Conservation (phyloP, 2,797 vertebrate species). For the Coregonus suidteri region DNA sequence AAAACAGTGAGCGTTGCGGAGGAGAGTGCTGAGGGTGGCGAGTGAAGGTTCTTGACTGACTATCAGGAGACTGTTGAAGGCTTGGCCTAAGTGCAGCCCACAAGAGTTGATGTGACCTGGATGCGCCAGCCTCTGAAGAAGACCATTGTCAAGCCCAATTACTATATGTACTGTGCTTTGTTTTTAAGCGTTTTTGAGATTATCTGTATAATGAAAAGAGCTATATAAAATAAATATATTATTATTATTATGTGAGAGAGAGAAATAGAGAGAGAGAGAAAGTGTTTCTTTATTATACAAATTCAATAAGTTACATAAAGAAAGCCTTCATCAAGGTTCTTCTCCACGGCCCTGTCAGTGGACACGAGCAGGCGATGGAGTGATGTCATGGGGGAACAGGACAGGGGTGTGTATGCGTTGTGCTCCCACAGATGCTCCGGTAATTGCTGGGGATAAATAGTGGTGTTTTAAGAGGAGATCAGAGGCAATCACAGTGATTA, state of each 20-base stretch:
- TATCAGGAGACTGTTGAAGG: too few relatives aligned
- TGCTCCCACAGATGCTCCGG: slow-evolving; percentile 69
- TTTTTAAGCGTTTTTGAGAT: too few relatives aligned
- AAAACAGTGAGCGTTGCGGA: neutral
- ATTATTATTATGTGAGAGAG: neutral
- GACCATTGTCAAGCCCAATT: too few relatives aligned
- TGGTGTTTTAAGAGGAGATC: slow-evolving; percentile 72
- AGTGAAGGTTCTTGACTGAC: too few relatives aligned
- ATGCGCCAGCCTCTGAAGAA: too few relatives aligned
- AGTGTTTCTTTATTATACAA: neutral
- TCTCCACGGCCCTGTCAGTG: slow-evolving; percentile 6
- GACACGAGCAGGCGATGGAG: slow-evolving; percentile 11
- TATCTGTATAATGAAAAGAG: too few relatives aligned
- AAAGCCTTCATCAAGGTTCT: neutral
- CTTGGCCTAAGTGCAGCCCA: too few relatives aligned
- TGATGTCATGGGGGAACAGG: slow-evolving; percentile 58
- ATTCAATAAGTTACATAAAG: neutral
- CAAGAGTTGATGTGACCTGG: too few relatives aligned
- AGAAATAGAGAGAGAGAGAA: too few relatives aligned
- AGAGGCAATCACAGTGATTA: slow-evolving; percentile 75
- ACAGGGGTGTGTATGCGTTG: slow-evolving; percentile 44
- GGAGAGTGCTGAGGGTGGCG: too few relatives aligned
- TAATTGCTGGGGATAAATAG: slow-evolving; percentile 71
- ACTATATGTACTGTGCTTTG: too few relatives aligned
- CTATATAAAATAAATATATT: too few relatives aligned